phyloP scores from a whole-genome alignment of 2,888 invertebrate genomes.

The Volucella inanis region DNA sequence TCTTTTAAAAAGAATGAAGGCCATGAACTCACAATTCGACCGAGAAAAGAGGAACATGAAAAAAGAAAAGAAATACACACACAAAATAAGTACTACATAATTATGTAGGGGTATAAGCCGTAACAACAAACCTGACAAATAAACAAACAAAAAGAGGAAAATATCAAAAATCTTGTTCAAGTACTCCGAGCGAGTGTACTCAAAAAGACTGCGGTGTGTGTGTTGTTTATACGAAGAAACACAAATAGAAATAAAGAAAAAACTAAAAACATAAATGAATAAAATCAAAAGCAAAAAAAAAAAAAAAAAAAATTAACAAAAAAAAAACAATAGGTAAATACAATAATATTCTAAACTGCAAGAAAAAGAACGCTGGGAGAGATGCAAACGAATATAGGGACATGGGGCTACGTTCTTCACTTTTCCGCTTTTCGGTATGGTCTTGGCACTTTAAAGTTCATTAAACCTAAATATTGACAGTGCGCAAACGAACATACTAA shows the following conservation, averaged over 20 bases:
- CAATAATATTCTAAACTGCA: slow-evolving; percentile 64
- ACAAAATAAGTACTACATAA: not conserved
- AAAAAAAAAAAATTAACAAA: not conserved
- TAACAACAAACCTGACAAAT: slow-evolving; percentile 65
- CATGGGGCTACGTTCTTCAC: not conserved
- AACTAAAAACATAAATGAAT: slow-evolving; percentile 21
- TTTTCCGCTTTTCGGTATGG: slow-evolving; percentile 49
- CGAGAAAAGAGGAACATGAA: slow-evolving; percentile 63
- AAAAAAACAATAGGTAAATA: slow-evolving; percentile 42
- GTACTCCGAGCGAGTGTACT: slow-evolving; percentile 55
- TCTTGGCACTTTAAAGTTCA: slow-evolving; percentile 64
- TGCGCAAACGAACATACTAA: too few species aligned
- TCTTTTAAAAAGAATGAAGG: slow-evolving; percentile 68
- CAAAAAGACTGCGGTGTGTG: slow-evolving; percentile 33
- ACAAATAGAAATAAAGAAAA: slow-evolving; percentile 29
- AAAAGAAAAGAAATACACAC: slow-evolving; percentile 37
- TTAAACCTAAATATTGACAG: slow-evolving; percentile 42
- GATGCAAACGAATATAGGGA: not conserved
- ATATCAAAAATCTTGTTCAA: slow-evolving; percentile 38
- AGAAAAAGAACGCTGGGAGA: slow-evolving; percentile 46
- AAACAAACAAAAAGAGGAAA: slow-evolving; percentile 44
- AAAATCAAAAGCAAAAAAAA: not conserved
- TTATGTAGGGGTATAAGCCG: slow-evolving; percentile 16
- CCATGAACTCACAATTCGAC: slow-evolving; percentile 65
- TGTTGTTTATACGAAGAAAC: slow-evolving; percentile 35